Conservation (phyloP, 2,113 vertebrate species). For the Hucho hucho region DNA sequence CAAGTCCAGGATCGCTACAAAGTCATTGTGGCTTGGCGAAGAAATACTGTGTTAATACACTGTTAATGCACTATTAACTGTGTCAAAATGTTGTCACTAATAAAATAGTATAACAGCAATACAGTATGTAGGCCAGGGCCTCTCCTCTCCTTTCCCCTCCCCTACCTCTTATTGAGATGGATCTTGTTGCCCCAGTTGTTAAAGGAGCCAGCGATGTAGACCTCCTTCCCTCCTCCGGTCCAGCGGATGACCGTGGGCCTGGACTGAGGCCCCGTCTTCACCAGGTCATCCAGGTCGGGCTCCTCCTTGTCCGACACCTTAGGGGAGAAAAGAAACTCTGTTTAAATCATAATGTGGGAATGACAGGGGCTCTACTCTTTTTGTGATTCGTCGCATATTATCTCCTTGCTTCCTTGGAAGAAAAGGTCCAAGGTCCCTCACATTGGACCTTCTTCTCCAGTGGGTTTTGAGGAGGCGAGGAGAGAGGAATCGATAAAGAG, state of each 20-base stretch:
- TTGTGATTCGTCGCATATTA: no score
- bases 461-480: no score
- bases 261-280: conserved; percentile 85
- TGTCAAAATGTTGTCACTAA: no score
- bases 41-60: background rate
- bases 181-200: conserved; percentile 96
- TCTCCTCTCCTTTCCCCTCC: no score
- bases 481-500: no score
- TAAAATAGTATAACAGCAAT: no score
- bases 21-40: conserved; percentile 89
- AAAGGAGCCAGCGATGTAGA: conserved; percentile 95
- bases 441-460: no score
- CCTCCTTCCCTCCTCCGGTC: conserved; percentile 92
- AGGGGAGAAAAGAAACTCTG: conserved; percentile 2
- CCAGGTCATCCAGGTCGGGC: conserved; percentile 85
- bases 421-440: no score
- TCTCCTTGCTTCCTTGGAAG: no score
- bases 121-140: no score
- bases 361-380: background rate
- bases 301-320: conserved; percentile 86
- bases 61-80: no score
- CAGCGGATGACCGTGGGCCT: conserved; percentile 96
- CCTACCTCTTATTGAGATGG: conserved; percentile 94
- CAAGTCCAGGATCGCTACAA: conserved; percentile 94
- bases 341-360: background rate